Percentiles rank a stretch among this genome's conserved stretches.
Evolutionary conservation across 2,113 vertebrate genomes (phyloP).

Genomic region (Engraulis encrasicolus): DNA sequence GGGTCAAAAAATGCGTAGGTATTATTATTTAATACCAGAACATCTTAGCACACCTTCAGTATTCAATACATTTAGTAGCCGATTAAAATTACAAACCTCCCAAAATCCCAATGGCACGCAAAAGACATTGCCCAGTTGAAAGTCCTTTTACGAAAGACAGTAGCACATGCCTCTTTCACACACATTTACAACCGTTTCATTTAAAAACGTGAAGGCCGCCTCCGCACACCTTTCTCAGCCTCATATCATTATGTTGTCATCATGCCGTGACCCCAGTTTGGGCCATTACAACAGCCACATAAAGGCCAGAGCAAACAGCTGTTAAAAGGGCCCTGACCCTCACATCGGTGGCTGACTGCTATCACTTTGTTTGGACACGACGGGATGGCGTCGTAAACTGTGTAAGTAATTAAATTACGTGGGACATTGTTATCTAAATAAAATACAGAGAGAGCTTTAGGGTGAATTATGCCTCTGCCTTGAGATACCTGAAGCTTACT

Average conservation of each 20-base stretch:
- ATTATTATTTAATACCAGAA: too few relatives aligned
- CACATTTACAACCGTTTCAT: neutral
- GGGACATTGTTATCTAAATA: too few relatives aligned
- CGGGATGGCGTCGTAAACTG: neutral
- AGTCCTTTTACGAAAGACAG: neutral
- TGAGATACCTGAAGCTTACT: too few relatives aligned
- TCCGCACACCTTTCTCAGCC: neutral
- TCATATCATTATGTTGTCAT: neutral
- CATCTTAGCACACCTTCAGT: too few relatives aligned
- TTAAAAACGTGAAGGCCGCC: neutral
- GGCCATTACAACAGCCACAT: neutral
- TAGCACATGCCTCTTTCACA: neutral
- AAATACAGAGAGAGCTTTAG: too few relatives aligned
- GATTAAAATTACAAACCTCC: too few relatives aligned
- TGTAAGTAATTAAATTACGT: too few relatives aligned
- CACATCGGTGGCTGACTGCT: neutral
- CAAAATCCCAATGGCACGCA: too few relatives aligned
- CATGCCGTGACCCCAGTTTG: neutral
- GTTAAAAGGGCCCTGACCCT: constrained; percentile 1
- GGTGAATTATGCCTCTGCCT: too few relatives aligned
- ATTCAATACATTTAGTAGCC: too few relatives aligned
- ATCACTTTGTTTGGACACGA: neutral
- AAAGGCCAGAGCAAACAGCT: neutral
- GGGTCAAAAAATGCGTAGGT: too few relatives aligned
- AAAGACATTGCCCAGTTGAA: neutral